These are phyloP conservation scores for Octopus sinensis DNA, from an alignment of 1,140 invertebrate genomes.

Conservation along the genomic window DNA sequence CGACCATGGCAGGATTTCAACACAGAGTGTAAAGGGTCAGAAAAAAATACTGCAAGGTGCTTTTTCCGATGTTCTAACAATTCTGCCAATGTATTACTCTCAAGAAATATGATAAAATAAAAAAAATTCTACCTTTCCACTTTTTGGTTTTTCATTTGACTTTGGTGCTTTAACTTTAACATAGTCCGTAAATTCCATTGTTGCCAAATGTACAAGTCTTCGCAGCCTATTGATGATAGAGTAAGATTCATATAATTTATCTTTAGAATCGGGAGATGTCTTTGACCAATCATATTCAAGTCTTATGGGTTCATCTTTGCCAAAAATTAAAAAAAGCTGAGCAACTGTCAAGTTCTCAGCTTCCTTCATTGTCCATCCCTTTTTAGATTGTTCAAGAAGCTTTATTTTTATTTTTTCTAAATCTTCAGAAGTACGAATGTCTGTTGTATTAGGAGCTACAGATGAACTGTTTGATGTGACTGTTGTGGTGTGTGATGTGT, in stretches of 20 bases:
- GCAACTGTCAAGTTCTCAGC: conserved; percentile 78
- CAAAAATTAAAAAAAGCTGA: conserved; percentile 87
- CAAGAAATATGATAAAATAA: neutral
- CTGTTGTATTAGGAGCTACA: neutral
- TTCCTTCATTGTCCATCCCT: conserved; percentile 76
- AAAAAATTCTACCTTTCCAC: neutral
- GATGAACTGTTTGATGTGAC: neutral
- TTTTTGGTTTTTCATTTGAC: conserved; percentile 7
- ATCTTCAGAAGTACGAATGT: neutral
- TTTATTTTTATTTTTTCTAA: conserved; percentile 18
- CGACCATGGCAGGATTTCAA: no score
- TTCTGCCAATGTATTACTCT: no score
- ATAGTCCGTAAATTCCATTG: conserved; percentile 46
- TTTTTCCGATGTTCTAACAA: no score
- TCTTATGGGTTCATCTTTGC: conserved; percentile 73
- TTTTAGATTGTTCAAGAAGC: conserved; percentile 32
- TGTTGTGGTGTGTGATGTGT: neutral
- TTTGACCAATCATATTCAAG: conserved; percentile 78
- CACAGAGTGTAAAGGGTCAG: no score
- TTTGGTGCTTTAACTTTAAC: conserved; percentile 23
- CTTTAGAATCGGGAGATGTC: neutral
- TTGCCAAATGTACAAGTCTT: conserved; percentile 46
- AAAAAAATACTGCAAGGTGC: no score
- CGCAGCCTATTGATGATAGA: conserved; percentile 40
- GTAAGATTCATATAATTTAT: neutral